Conservation (phyloP, 2,888 invertebrate species). For the Aporophyla lueneburgensis region DNA sequence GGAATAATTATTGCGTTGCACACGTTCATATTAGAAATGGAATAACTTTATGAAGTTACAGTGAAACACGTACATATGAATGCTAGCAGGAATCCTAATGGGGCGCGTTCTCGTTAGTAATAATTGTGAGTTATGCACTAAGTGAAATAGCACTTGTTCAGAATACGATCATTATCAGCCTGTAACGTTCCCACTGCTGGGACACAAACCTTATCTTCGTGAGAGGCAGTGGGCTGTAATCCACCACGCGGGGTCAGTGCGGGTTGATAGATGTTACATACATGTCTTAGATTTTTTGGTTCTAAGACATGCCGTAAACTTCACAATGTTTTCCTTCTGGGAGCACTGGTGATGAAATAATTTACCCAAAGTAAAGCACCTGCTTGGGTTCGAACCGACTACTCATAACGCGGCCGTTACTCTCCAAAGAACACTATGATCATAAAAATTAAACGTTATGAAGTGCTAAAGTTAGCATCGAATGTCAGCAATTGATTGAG, state of each 20-base stretch:
- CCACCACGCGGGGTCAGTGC: no score
- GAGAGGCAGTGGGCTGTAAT: no score
- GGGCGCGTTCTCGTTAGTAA: conserved; percentile 44
- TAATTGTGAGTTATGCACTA: conserved; percentile 21
- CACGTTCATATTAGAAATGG: conserved; percentile 47
- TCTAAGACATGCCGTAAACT: no score
- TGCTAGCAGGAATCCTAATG: conserved; percentile 45
- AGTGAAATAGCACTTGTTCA: conserved; percentile 7
- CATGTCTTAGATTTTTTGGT: no score
- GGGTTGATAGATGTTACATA: no score
- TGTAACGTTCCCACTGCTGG: no score
- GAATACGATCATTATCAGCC: background rate
- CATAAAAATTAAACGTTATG: conserved; percentile 14
- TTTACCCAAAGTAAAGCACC: no score
- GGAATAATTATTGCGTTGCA: conserved; percentile 60
- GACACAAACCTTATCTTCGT: no score
- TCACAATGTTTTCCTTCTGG: no score
- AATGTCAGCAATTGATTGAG: conserved; percentile 44
- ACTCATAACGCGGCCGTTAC: no score
- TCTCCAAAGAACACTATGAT: background rate
- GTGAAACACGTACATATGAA: conserved; percentile 43
- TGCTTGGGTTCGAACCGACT: no score
- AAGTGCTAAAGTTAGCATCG: conserved; percentile 23
- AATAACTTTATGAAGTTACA: conserved; percentile 40
- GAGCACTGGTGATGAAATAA: no score